phyloP scores from a whole-genome alignment of 2,113 vertebrate genomes.

The Theristicus caerulescens region DNA sequence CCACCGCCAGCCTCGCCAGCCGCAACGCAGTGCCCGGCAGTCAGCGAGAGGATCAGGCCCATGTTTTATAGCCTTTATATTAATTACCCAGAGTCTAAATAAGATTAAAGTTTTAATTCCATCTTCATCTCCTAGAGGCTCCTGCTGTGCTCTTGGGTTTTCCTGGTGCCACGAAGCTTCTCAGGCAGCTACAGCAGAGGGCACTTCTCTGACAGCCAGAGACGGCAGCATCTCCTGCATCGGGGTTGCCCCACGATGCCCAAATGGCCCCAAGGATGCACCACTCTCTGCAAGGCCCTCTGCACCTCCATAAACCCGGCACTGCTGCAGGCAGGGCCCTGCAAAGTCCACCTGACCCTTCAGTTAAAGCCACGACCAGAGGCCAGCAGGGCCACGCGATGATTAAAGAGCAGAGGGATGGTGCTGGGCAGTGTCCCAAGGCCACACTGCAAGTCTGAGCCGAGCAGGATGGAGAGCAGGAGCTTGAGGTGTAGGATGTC shows the following conservation, averaged over 20 bases:
- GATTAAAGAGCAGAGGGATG: neutral
- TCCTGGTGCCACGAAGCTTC: neutral
- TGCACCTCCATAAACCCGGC: neutral
- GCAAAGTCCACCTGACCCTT: neutral
- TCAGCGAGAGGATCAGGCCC: neutral
- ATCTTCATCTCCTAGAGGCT: conserved; percentile 23
- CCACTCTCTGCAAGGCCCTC: neutral
- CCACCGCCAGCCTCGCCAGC: neutral
- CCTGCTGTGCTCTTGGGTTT: conserved; percentile 22
- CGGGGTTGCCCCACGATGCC: neutral
- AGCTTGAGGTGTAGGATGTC: neutral
- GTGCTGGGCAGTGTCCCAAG: neutral
- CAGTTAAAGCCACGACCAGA: neutral
- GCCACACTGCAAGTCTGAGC: accelerated
- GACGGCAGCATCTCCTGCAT: neutral
- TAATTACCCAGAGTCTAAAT: conserved; percentile 43
- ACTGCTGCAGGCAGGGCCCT: neutral
- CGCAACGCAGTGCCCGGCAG: accelerated
- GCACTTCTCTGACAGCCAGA: conserved; percentile 1
- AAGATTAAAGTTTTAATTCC: conserved; percentile 61
- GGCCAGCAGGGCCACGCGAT: accelerated
- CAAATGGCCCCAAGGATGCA: accelerated
- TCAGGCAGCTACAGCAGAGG: conserved; percentile 48
- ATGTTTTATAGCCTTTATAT: conserved; percentile 10
- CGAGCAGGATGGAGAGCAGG: neutral